phyloP scores from a whole-genome alignment of 2,113 vertebrate species.

The Chloropsis cyanopogon region DNA sequence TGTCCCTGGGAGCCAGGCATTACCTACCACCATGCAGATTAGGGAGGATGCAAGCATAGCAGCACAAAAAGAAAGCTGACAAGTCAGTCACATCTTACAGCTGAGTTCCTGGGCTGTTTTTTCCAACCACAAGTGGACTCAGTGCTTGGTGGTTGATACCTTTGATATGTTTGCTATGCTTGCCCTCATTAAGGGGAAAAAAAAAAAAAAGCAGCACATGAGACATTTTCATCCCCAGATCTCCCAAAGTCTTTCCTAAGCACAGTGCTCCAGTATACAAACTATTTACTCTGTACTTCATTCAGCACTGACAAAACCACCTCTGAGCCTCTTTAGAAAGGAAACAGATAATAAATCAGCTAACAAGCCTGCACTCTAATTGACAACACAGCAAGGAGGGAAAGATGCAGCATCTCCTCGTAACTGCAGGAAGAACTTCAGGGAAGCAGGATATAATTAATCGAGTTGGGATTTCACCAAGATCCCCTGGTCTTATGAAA shows the following conservation, averaged over 20 bases:
- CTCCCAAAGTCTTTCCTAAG: not conserved
- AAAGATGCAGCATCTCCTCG: not conserved
- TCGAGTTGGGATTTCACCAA: constrained; percentile 38
- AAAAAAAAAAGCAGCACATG: not conserved
- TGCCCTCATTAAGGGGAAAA: not conserved
- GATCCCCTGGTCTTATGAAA: constrained; percentile 24
- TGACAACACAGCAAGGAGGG: constrained; percentile 18
- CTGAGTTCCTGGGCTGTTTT: not conserved
- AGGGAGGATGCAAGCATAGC: not conserved
- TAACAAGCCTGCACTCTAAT: constrained; percentile 42
- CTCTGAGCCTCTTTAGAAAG: constrained; percentile 47
- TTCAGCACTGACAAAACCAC: constrained; percentile 25
- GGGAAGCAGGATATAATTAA: constrained; percentile 33
- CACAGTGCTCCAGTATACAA: not conserved
- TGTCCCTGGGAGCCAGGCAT: not conserved
- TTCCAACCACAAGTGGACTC: not conserved
- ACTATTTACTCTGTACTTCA: constrained; percentile 18
- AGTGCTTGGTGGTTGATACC: not conserved
- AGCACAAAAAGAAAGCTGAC: not conserved
- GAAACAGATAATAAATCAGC: constrained; percentile 37
- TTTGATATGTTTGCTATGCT: not conserved
- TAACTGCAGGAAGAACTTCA: not conserved
- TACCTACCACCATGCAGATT: not conserved
- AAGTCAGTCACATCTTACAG: not conserved
- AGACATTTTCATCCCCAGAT: not conserved